phyloP scores from a whole-genome alignment of 2,888 invertebrate species.

The Dermolepida albohirtum region DNA sequence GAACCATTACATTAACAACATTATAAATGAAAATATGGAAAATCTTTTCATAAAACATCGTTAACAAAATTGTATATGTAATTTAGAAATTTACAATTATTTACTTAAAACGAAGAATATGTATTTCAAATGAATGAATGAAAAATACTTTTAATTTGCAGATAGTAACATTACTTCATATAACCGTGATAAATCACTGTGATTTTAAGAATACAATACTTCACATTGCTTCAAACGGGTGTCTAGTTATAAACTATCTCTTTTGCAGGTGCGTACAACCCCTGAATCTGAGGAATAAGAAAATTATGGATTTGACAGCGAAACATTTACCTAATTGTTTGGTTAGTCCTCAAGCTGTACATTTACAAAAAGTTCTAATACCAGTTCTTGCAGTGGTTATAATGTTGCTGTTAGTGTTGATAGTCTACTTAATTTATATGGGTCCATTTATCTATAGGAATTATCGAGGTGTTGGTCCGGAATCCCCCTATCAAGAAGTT shows the following conservation, averaged over 20 bases:
- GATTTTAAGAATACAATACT: no score
- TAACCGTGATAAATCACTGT: no score
- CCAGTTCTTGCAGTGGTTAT: constrained; percentile 54
- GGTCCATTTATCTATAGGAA: constrained; percentile 48
- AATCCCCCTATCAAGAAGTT: constrained; percentile 56
- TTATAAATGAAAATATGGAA: no score
- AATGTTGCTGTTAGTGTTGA: constrained; percentile 54
- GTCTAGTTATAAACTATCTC: background rate
- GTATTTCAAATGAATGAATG: no score
- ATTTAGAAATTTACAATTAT: no score
- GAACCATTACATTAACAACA: no score
- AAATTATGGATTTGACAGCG: constrained; percentile 53
- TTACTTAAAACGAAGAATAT: no score
- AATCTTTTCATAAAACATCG: no score
- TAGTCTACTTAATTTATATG: constrained; percentile 59
- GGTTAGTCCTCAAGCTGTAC: constrained; percentile 50
- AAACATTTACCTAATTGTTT: constrained; percentile 57
- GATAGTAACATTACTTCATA: no score
- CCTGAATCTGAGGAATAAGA: constrained; percentile 50
- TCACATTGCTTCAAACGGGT: no score
- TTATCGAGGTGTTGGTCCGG: constrained; percentile 53
- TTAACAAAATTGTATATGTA: no score
- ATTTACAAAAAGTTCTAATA: constrained; percentile 58
- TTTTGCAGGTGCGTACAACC: constrained; percentile 60
- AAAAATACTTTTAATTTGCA: no score